Base-by-base conservation (phyloP, 2,888 invertebrate species). In the Archips crataeganus region DNA sequence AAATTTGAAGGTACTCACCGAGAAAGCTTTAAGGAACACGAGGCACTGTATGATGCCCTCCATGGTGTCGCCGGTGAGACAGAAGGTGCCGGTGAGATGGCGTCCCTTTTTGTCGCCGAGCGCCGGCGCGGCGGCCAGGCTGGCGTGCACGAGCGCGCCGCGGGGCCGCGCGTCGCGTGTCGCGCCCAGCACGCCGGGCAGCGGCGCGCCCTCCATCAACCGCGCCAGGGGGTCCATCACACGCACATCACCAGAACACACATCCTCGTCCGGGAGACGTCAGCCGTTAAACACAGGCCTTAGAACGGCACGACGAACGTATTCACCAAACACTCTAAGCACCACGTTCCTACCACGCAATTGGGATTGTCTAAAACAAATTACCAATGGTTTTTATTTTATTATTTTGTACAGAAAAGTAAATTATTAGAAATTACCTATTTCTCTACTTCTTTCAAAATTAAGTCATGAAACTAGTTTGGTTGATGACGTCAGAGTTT, bases 1-100 rank as follows among this genome's bases (percentile, higher is more conserved):
- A 49, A 6, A 13, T 54, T 54, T 3, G 3, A 15, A 23, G 3
- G 4, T 49, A 95, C 98, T 97, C 95, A 98, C 98, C 97, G 98
- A 98, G 90, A 98, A 98, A 57, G 98, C 98, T 93, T 98, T 98
- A 87, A 98, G 96, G 95, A 98, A 98, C 83, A 98, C 98, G 84
- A 98, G 96, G 90, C 98, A 98, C 95, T 98, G 98, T 87, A 98
- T 98, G 87, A 98, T 98, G 82, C 98, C 98, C 88, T 98, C 98
- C 98, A 98, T 98, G 75, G 98, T 98, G 92, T 98, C 98, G 70
- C 98, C 98, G 63, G 98, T 97, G 75, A 98, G 96, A 86, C 98
- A 98, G 93, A 98, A 98, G 69, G 98, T 98, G 81, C 98, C 98
- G 23, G 97, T 97, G 77, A 98, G 95, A 87, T 98, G 98, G 78